phyloP scores from a whole-genome alignment of 2,888 invertebrate genomes.

The Drosophila histrio region DNA sequence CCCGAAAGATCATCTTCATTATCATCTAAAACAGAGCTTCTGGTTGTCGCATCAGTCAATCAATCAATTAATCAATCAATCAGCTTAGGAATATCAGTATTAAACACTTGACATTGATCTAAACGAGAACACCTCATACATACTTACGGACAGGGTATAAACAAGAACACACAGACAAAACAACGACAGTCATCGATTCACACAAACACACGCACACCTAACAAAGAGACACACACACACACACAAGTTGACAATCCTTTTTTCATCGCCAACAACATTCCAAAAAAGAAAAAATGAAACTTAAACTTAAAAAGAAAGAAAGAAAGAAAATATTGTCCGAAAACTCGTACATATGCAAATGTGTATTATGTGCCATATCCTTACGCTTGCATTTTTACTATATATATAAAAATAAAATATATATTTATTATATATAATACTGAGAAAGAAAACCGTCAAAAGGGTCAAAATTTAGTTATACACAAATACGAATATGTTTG shows the following conservation, averaged over 20 bases:
- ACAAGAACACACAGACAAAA: conserved; percentile 28
- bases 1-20: neutral
- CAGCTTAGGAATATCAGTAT: conserved; percentile 41
- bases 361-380: conserved; percentile 76
- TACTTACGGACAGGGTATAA: conserved; percentile 45
- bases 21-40: conserved; percentile 16
- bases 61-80: conserved; percentile 1
- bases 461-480: conserved; percentile 4
- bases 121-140: conserved; percentile 25
- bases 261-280: conserved; percentile 38
- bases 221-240: conserved; percentile 29
- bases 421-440: conserved; percentile 6
- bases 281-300: conserved; percentile 12
- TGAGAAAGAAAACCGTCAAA: conserved; percentile 8
- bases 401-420: conserved; percentile 33
- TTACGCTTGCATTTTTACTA: conserved; percentile 74
- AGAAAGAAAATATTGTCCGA: conserved; percentile 40
- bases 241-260: conserved; percentile 69
- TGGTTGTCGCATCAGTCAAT: conserved; percentile 13
- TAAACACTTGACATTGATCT: conserved; percentile 26
- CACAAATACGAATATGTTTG: conserved; percentile 11
- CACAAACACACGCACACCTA: conserved; percentile 25
- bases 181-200: conserved; percentile 50
- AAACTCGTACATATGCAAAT: conserved; percentile 51
- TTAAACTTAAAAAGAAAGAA: neutral